Percentiles rank a stretch among this genome's conserved stretches.
phyloP scores from a whole-genome alignment of 1,140 invertebrate species.

The Drosophila nasuta region DNA sequence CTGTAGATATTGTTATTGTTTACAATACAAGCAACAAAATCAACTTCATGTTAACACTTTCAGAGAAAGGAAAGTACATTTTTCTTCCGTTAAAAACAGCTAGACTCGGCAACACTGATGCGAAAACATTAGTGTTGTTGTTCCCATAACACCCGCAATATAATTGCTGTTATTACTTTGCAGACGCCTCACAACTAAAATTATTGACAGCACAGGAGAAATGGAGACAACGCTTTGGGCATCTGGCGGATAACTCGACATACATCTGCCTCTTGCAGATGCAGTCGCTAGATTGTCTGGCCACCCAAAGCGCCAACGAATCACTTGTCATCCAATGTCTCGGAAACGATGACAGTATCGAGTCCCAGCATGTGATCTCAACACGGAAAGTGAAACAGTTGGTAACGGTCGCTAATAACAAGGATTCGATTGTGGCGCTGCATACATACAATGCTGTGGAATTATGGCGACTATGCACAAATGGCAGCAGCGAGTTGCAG shows the following conservation, averaged over 20 bases:
- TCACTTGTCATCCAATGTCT: constrained; percentile 45
- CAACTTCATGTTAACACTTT: too few species aligned
- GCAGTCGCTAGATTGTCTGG: constrained; percentile 40
- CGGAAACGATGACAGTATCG: constrained; percentile 7
- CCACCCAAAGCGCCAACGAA: constrained; percentile 8
- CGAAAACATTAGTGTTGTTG: neutral
- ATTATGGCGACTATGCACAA: constrained; percentile 46
- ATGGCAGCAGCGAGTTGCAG: constrained; percentile 13
- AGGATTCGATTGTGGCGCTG: constrained; percentile 34
- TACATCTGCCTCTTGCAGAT: constrained; percentile 20
- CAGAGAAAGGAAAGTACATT: too few species aligned
- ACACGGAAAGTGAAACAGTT: constrained; percentile 59
- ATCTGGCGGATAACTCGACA: neutral
- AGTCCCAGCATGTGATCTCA: constrained; percentile 3
- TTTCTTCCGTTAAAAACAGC: too few species aligned
- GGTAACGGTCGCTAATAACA: constrained; percentile 4
- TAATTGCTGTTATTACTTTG: neutral
- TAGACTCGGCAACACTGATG: too few species aligned
- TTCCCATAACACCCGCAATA: neutral
- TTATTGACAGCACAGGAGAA: constrained; percentile 7
- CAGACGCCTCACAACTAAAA: constrained; percentile 15
- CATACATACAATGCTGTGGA: constrained; percentile 42
- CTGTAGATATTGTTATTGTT: too few species aligned
- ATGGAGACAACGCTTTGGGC: constrained; percentile 3
- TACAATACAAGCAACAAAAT: too few species aligned